Conservation (phyloP, 1,140 invertebrate species). For the Fragariocoptes setiger region DNA sequence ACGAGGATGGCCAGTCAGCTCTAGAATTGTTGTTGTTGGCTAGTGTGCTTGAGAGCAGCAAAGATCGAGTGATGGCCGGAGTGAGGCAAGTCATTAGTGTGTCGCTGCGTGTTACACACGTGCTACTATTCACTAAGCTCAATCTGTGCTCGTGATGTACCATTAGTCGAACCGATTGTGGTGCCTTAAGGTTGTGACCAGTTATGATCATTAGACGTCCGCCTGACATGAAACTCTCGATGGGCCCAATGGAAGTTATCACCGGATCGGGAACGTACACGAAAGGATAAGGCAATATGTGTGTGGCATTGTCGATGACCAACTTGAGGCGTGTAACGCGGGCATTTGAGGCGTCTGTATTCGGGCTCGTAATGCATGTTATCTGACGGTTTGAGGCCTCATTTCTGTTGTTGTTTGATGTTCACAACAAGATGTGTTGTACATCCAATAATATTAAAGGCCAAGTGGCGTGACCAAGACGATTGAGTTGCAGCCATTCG, state of each 20-base stretch:
- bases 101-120: conserved; percentile 47
- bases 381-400: conserved; percentile 31
- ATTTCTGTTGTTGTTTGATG: no score
- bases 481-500: no score
- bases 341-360: conserved; percentile 16
- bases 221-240: conserved; percentile 29
- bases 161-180: conserved; percentile 22
- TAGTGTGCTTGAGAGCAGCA: neutral
- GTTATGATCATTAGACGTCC: conserved; percentile 70
- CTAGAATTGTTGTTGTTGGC: neutral
- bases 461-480: no score
- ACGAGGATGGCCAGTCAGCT: neutral
- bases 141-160: neutral
- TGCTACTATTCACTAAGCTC: conserved; percentile 2
- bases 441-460: no score
- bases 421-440: no score
- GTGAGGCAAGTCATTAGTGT: conserved; percentile 81
- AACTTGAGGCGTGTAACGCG: conserved; percentile 26
- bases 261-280: conserved; percentile 71
- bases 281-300: conserved; percentile 35
- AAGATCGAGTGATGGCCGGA: conserved; percentile 27
- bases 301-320: conserved; percentile 47
- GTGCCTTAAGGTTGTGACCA: conserved; percentile 59
- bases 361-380: conserved; percentile 48
- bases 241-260: conserved; percentile 22